A percentile compares a stretch with the other conserved stretches of the same genome.
These are phyloP conservation scores for Eristalinus aeneus DNA, from an alignment of 2,888 invertebrate species.

Conservation along the genomic window DNA sequence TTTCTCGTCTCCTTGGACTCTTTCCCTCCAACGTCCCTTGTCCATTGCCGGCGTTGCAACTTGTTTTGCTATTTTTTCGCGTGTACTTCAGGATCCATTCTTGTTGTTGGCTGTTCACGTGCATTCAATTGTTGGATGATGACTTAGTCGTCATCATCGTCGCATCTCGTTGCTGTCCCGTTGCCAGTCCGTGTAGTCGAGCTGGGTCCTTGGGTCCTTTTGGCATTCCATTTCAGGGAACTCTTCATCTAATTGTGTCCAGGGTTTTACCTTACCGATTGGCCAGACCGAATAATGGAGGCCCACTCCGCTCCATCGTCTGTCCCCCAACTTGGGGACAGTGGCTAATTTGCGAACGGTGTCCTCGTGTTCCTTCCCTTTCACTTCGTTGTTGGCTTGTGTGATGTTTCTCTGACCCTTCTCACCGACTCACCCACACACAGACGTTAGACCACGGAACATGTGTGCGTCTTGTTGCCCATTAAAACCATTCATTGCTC, in stretches of 20 bases:
- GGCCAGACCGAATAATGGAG: slow-evolving; percentile 54
- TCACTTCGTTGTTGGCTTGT: slow-evolving; percentile 47
- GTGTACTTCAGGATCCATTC: slow-evolving; percentile 23
- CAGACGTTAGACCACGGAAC: neutral
- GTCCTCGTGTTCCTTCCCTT: slow-evolving; percentile 51
- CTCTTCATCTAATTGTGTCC: slow-evolving; percentile 66
- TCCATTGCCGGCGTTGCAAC: neutral
- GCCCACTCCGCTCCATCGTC: slow-evolving; percentile 20
- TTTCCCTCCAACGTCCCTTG: neutral
- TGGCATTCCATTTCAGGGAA: slow-evolving; percentile 69
- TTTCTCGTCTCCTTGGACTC: neutral
- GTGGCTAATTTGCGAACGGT: slow-evolving; percentile 70
- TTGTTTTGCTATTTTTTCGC: slow-evolving; percentile 8
- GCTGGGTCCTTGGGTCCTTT: slow-evolving; percentile 58
- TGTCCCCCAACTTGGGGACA: slow-evolving; percentile 32
- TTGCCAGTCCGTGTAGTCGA: neutral
- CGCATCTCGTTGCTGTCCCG: slow-evolving; percentile 10
- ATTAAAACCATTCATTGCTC: slow-evolving; percentile 68
- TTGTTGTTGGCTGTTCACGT: slow-evolving; percentile 65
- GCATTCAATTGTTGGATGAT: slow-evolving; percentile 68
- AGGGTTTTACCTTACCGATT: slow-evolving; percentile 69
- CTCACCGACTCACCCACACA: neutral
- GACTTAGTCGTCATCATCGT: slow-evolving; percentile 48
- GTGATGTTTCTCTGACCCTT: slow-evolving; percentile 33
- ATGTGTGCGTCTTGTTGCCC: slow-evolving; percentile 36